Evolutionary conservation across 2,888 invertebrate species (phyloP), one percentile per base, ranked within the genome.

Genomic region (Temnothorax rugatulus): DNA sequence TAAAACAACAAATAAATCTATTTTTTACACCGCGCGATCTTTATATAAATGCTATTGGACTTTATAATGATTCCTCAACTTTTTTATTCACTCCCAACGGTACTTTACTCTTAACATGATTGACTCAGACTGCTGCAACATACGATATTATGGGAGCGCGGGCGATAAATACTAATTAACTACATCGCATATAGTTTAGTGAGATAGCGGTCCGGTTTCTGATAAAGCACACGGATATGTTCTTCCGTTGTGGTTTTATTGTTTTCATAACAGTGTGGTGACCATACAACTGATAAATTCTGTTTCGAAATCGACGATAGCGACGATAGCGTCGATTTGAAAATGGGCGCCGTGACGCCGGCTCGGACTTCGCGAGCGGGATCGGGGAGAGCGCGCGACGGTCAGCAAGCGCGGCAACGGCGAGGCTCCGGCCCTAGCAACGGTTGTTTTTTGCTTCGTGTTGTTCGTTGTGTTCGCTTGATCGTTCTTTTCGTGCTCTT

Each of bases 231-330:
- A 68, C 54, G 91, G 92, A 93, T 93, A 93, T 90, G 91, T 88
- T 89, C 90, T 93, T 93, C 93, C 93, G 93, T 89, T 93, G 91
- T 79, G 92, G 91, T 91, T 92, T 86, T 69, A 71, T 88, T 91
- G 82, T 88, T 89, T 90, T 90, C 86, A 88, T 86, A 87, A 85
- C 75, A 47, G n/a, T 64, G 44, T 57, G 63, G 63, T 59, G 47
- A 71, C 21, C 34, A 47, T 34, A 84, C 50, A 82, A 74, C 38
- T 57, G 47, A 29, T 71, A 71, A 83, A 77, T 29, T 57, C 25
- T 71, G n/a, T n/a, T n/a, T n/a, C n/a, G n/a, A n/a, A n/a, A n/a
- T n/a, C n/a, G n/a, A n/a, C n/a, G n/a, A n/a, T n/a, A n/a, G n/a
- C n/a, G n/a, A n/a, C n/a, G n/a, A n/a, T n/a, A n/a, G n/a, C n/a